phyloP scores from a whole-genome alignment of 2,797 vertebrate genomes.

The Fundulus diaphanus region DNA sequence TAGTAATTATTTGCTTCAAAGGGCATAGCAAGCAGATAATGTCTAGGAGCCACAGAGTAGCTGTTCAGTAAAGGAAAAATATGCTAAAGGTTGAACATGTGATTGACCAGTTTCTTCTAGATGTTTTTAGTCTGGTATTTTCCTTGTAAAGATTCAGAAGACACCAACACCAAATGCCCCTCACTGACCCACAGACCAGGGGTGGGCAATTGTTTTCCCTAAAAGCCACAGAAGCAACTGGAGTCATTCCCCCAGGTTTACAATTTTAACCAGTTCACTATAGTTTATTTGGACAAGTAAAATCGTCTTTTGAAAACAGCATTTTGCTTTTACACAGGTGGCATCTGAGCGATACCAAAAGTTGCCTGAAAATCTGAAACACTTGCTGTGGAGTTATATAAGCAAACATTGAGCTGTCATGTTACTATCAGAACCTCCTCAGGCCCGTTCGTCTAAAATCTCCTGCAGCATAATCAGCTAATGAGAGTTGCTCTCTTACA shows the following conservation, averaged over 20 bases:
- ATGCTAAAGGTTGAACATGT: background rate
- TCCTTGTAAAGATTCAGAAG: background rate
- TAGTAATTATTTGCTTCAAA: slow-evolving; percentile 40
- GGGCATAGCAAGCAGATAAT: slow-evolving; percentile 10
- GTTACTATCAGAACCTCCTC: background rate
- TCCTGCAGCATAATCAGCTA: background rate
- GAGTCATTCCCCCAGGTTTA: background rate
- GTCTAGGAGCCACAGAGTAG: slow-evolving; percentile 2
- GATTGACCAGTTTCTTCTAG: background rate
- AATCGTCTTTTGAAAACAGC: background rate
- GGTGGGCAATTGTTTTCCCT: background rate
- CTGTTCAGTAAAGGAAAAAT: slow-evolving; percentile 2
- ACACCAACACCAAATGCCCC: background rate
- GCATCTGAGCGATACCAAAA: background rate
- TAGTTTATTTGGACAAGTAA: background rate
- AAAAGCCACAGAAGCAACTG: background rate
- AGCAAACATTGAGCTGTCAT: background rate
- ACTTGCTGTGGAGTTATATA: background rate
- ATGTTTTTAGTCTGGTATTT: background rate
- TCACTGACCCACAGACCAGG: background rate
- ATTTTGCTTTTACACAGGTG: background rate
- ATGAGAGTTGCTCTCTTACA: background rate
- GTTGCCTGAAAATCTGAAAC: background rate
- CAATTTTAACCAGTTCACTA: background rate
- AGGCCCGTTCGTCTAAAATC: too few relatives aligned